Conservation (phyloP, 2,888 invertebrate genomes). For the Pteria penguin region DNA sequence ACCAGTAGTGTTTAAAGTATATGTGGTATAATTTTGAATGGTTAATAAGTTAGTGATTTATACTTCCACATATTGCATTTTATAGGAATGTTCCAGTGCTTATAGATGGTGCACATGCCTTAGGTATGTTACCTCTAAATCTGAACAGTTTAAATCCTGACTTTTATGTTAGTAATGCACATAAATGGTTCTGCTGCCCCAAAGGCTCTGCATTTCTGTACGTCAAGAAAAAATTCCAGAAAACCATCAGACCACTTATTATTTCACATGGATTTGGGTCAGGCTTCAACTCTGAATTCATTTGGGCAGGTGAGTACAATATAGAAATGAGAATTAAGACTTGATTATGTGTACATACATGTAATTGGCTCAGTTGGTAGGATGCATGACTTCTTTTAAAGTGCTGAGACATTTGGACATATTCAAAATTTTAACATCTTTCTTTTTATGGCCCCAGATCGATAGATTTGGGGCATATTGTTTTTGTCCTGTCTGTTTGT, state of each 20-base stretch:
- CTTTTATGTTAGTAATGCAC: conserved; percentile 77
- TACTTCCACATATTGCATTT: conserved; percentile 2
- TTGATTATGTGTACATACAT: no score
- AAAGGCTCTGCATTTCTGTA: conserved; percentile 78
- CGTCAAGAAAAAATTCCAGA: conserved; percentile 67
- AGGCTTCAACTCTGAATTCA: conserved; percentile 77
- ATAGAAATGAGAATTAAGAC: no score
- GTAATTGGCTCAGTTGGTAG: no score
- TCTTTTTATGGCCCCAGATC: no score
- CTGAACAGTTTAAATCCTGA: conserved; percentile 68
- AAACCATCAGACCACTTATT: conserved; percentile 68
- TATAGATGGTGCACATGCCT: conserved; percentile 79
- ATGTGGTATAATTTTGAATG: no score
- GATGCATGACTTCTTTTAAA: no score
- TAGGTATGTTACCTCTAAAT: conserved; percentile 70
- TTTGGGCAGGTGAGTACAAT: conserved; percentile 75
- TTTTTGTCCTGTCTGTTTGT: no score
- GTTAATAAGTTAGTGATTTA: no score
- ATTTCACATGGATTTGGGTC: conserved; percentile 78
- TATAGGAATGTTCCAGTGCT: conserved; percentile 70
- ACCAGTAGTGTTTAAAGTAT: no score
- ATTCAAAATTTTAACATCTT: no score
- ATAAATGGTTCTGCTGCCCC: conserved; percentile 78
- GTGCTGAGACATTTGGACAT: no score
- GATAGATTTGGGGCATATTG: no score